Evolutionary conservation across 2,888 invertebrate species (phyloP).

Genomic region (Scrobipalpa costella): DNA sequence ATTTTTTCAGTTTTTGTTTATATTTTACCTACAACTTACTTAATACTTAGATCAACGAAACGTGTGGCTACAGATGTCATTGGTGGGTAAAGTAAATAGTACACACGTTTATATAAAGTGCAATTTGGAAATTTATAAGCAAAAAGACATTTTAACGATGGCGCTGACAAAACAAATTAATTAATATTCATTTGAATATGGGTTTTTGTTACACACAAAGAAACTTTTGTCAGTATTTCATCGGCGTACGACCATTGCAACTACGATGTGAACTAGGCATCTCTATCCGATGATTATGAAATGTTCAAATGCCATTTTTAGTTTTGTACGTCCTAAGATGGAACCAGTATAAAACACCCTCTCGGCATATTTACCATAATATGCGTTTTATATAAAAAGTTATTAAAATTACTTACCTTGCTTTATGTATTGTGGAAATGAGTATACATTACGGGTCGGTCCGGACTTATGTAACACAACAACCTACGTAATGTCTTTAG

Average conservation of each 20-base stretch:
- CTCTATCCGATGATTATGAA: constrained; percentile 35
- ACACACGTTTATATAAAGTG: constrained; percentile 61
- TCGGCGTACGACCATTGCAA: constrained; percentile 1
- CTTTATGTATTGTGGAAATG: constrained; percentile 44
- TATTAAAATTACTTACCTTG: constrained; percentile 34
- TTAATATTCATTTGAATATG: constrained; percentile 24
- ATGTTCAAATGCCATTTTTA: constrained; percentile 41
- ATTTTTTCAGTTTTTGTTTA: constrained; percentile 57
- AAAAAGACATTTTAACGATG: constrained; percentile 44
- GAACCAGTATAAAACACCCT: constrained; percentile 40
- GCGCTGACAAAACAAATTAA: constrained; percentile 56
- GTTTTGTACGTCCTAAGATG: constrained; percentile 35
- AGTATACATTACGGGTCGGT: constrained; percentile 48
- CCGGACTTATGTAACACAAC: constrained; percentile 54
- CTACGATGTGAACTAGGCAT: constrained; percentile 33
- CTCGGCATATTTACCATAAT: constrained; percentile 39
- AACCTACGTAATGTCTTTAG: constrained; percentile 57
- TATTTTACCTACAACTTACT: constrained; percentile 74
- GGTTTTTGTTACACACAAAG: constrained; percentile 29
- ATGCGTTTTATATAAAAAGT: constrained; percentile 50
- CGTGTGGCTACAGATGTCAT: constrained; percentile 77
- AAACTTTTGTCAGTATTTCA: constrained; percentile 47
- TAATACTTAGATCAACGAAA: constrained; percentile 78
- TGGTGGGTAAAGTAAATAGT: constrained; percentile 75
- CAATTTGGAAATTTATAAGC: constrained; percentile 46